Evolutionary conservation across 2,113 vertebrate species (phyloP), one percentile per base, ranked within the genome.

Genomic region (Argyrosomus japonicus): DNA sequence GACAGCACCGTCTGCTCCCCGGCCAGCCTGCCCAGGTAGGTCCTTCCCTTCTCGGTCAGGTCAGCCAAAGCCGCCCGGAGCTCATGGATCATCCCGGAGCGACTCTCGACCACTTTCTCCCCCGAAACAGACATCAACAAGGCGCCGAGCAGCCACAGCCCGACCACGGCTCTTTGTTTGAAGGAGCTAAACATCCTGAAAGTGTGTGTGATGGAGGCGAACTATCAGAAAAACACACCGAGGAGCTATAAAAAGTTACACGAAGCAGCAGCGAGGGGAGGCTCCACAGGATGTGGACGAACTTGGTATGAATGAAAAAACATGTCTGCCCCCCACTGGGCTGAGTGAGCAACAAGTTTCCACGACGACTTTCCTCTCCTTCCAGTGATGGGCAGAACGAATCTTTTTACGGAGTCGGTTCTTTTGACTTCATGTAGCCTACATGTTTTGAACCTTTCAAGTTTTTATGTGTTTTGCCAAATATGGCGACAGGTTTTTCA

Each of bases 1-100:
- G 90, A 89, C 12, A 90, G 57, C 43, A 93, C 62, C 74, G 82
- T 85, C 67, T 88, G 87, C 64, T 92, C 85, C 3, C 88, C 93
- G 6, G 86, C 81, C 60, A 92, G 45, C 23, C 63, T 88, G 25
- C 86, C 81, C 65, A 94, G 45, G 82, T 79, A 82, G 21, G 72
- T 3, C 60, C 83, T 90, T 0, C 84, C 91, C 50, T 90, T 82
- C 54, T 58, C 87, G 51, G 75, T 85, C 82, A 90, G 68, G 51
- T 90, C 82, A 4, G 69, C 51, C 43, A 93, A 50, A 0, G 78
- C 61, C 2, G 43, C 9, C 36, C 88, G 79, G 3, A 89, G 60
- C 23, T 87, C 83, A 9, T 73, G 81, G 56, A 89, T 75, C 67
- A 70, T 19, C 11, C 79, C 85, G 4, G 84, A 61, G 17, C 48